These are phyloP conservation scores for Cetonia aurata DNA, from an alignment of 2,888 invertebrate species.

Conservation along the genomic window DNA sequence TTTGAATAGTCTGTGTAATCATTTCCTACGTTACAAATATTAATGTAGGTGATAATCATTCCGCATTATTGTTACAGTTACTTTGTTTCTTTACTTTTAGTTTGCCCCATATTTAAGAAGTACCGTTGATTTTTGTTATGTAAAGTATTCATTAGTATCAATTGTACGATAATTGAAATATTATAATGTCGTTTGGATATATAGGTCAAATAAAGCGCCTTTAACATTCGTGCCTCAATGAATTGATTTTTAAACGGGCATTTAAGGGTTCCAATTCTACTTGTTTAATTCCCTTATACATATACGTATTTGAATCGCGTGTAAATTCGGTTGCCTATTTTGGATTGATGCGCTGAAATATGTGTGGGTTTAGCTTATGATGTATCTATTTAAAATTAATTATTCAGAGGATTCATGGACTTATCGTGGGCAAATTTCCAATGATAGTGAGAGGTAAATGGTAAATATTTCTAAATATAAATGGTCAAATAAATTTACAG, in stretches of 20 bases:
- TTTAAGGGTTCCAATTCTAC: not conserved
- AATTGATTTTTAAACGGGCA: no score
- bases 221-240: no score
- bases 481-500: no score
- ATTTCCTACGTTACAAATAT: conserved; percentile 58
- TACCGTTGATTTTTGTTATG: conserved; percentile 51
- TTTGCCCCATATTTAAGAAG: conserved; percentile 44
- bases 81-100: conserved; percentile 49
- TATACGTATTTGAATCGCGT: not conserved
- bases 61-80: conserved; percentile 61
- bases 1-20: conserved; percentile 44
- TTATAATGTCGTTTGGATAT: conserved; percentile 23
- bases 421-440: no score
- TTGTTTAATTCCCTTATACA: not conserved
- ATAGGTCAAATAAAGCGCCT: conserved; percentile 23
- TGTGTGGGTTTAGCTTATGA: no score
- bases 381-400: no score
- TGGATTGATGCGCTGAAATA: not conserved
- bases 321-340: not conserved
- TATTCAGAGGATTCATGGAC: no score
- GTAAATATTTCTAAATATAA: no score
- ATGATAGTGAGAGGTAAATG: no score
- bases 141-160: conserved; percentile 45
- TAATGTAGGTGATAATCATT: conserved; percentile 60
- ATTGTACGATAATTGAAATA: conserved; percentile 24